Conservation (phyloP, 2,888 invertebrate species). For the Eilema griseolum region DNA sequence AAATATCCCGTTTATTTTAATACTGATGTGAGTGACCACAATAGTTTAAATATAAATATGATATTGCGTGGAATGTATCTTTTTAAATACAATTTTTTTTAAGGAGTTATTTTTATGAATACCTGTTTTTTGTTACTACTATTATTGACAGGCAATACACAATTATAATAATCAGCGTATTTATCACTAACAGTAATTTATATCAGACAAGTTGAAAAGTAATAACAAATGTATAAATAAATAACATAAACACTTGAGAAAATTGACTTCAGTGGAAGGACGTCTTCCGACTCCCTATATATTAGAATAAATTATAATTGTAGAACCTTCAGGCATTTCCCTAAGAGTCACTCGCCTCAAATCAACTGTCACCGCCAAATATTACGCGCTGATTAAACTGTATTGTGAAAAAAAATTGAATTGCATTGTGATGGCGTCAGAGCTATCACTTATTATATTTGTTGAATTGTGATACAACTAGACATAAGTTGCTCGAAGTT, state of each 20-base stretch:
- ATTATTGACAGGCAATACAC: not conserved
- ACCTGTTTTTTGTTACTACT: too few relatives aligned
- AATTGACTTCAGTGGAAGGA: not conserved
- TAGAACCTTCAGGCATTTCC: conserved; percentile 24
- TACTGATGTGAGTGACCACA: too few relatives aligned
- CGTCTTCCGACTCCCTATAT: conserved; percentile 1
- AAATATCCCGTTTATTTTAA: too few relatives aligned
- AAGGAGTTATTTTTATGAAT: too few relatives aligned
- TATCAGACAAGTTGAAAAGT: not conserved
- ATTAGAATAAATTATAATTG: conserved; percentile 16
- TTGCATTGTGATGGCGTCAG: conserved; percentile 21
- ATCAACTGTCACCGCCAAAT: conserved; percentile 49
- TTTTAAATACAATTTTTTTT: too few relatives aligned
- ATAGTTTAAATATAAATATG: too few relatives aligned
- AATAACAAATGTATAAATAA: not conserved
- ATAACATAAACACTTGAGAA: not conserved
- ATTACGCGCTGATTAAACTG: conserved; percentile 46
- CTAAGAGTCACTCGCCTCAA: conserved; percentile 22
- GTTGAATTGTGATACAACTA: not conserved
- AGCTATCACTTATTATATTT: conserved; percentile 4
- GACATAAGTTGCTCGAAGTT: not conserved
- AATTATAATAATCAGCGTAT: not conserved
- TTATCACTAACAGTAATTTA: not conserved
- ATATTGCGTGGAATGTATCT: too few relatives aligned
- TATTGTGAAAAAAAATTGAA: conserved; percentile 46